Conservation (phyloP, 2,888 invertebrate species). For the Brachylomia viminalis region DNA sequence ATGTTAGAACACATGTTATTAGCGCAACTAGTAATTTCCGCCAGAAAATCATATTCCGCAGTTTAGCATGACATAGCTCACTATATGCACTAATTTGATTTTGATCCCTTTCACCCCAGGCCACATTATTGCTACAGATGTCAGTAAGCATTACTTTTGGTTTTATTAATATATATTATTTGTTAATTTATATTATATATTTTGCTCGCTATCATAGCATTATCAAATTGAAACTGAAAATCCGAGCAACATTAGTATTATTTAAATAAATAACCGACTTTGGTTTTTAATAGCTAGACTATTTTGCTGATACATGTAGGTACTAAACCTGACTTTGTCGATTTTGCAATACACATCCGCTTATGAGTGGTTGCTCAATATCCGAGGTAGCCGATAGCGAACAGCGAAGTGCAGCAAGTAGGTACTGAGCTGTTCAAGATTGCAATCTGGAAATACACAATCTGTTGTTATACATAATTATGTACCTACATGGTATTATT, state of each 20-base stretch:
- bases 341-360: not conserved
- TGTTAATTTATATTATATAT: no score
- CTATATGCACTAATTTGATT: no score
- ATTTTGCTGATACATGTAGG: not conserved
- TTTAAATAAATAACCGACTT: not conserved
- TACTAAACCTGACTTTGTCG: not conserved
- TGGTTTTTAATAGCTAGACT: not conserved
- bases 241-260: not conserved
- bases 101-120: no score
- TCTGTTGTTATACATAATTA: not conserved
- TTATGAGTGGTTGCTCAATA: conserved; percentile 2
- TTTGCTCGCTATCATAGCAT: conserved; percentile 1
- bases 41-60: no score
- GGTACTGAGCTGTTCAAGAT: not conserved
- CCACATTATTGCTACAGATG: no score
- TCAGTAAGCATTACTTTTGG: no score
- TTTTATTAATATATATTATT: no score
- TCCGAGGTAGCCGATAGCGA: conserved; percentile 1
- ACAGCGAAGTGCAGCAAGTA: not conserved
- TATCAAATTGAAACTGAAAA: not conserved
- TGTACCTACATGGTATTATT: no score
- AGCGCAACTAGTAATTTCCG: no score
- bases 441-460: not conserved
- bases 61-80: no score
- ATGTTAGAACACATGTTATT: no score